These are phyloP conservation scores for Callinectes sapidus DNA, from an alignment of 2,888 invertebrate species.

Conservation along the genomic window DNA sequence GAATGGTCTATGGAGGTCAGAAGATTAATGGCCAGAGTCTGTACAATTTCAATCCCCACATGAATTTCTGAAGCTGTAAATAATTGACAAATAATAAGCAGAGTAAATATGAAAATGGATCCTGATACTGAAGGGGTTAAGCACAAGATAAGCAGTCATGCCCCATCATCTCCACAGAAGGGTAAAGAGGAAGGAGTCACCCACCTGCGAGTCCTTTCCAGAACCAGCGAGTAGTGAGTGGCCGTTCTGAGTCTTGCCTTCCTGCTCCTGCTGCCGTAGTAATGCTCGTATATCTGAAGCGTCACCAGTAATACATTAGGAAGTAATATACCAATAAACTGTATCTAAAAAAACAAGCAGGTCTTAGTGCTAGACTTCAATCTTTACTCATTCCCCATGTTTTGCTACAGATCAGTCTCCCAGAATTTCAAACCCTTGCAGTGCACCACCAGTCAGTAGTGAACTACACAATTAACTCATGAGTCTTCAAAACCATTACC, in stretches of 20 bases:
- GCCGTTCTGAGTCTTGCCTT: conserved; percentile 23
- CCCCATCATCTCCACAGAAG: too few relatives aligned
- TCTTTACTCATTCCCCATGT: background rate
- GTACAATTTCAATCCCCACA: too few relatives aligned
- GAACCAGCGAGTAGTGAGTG: conserved; percentile 7
- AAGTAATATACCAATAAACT: background rate
- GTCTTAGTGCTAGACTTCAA: too few relatives aligned
- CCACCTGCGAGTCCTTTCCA: conserved; percentile 45
- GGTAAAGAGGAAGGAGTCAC: background rate
- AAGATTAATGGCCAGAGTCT: too few relatives aligned
- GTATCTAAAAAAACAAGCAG: background rate
- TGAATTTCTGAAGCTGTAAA: too few relatives aligned
- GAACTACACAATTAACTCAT: background rate
- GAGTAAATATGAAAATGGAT: too few relatives aligned
- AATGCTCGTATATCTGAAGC: conserved; percentile 42
- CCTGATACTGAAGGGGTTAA: too few relatives aligned
- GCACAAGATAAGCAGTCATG: too few relatives aligned
- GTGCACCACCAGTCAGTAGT: background rate
- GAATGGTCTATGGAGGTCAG: too few relatives aligned
- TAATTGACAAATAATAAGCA: too few relatives aligned
- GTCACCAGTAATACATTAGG: background rate
- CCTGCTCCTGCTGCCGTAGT: conserved; percentile 38
- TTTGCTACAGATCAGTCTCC: background rate
- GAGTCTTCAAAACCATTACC: background rate
- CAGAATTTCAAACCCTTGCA: background rate